phyloP scores from a whole-genome alignment of 2,888 invertebrate species.

The Vanessa cardui region DNA sequence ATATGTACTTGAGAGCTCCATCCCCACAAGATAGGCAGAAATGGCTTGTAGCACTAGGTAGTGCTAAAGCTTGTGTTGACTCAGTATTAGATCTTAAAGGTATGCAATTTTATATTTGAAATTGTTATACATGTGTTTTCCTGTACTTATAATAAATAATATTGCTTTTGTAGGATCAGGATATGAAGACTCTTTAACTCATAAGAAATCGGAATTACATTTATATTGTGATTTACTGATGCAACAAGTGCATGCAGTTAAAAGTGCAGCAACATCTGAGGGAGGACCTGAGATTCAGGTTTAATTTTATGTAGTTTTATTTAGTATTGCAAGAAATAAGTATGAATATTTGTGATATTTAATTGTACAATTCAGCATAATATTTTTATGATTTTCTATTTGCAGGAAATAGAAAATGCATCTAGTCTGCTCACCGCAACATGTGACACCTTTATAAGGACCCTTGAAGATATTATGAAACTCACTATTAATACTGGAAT shows the following conservation, averaged over 20 bases:
- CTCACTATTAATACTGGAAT: conserved; percentile 67
- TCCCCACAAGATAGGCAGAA: conserved; percentile 90
- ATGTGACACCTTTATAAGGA: conserved; percentile 92
- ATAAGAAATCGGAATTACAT: conserved; percentile 89
- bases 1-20: conserved; percentile 89
- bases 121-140: neutral
- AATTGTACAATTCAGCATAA: neutral
- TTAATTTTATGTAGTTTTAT: conserved; percentile 15
- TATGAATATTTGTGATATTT: too few relatives aligned
- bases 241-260: conserved; percentile 91
- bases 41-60: conserved; percentile 91
- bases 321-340: too few relatives aligned
- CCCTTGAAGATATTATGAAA: conserved; percentile 91
- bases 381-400: conserved; percentile 17
- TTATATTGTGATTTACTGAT: conserved; percentile 91
- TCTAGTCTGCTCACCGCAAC: conserved; percentile 89
- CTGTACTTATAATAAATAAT: conserved; percentile 1
- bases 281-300: conserved; percentile 84
- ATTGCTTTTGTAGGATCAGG: conserved; percentile 58
- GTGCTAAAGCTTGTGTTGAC: conserved; percentile 88
- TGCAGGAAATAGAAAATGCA: conserved; percentile 88
- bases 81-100: conserved; percentile 69
- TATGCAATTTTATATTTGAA: conserved; percentile 31
- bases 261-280: conserved; percentile 83
- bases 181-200: conserved; percentile 83